Evolutionary conservation across 2,113 vertebrate species (phyloP), one percentile per base, ranked within the genome.

Genomic region (Nibea coibor): DNA sequence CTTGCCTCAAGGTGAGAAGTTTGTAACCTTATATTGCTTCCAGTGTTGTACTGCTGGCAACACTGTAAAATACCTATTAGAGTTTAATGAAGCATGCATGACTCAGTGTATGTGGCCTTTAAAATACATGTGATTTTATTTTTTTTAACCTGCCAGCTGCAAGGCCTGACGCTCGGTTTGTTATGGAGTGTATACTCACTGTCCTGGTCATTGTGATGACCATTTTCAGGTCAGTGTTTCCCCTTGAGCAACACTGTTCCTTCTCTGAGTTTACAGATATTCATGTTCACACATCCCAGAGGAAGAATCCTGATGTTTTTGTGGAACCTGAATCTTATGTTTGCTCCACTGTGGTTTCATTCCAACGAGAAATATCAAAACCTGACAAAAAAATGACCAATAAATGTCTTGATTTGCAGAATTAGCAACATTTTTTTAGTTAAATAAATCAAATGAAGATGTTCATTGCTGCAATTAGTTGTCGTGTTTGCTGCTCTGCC

Each of bases 61-160:
- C 62, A 67, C 45, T 22, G 24, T 71, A 51, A 82, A 69, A 45
- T 51, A 67, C 20, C 22, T 54, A 56, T 56, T 31, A 56, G 22
- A 24, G 51, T 31, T 31, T 58, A 77, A 58, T 77, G 63, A 67
- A n/a, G 64, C 64, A 67, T 67, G 20, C 35, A 57, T 2, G 31
- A 51, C 28, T 20, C 31, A 54, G 22, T 39, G 35, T 43, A n/a
- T 53, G 31, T 43, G 4, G 39, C 39, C 28, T 26, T 26, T 48
- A 58, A 67, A 68, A 77, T 31, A 50, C 43, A 3, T 28, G 24
- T 31, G 51, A 57, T 31, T n/a, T 57, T 2, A 47, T 31, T 31
- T 5, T 31, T 31, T 31, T 5, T 3, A 35, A 35, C 14, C 42
- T 19, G 24, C 22, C 39, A 57, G 51, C 1, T 2, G 51, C 0